Evolutionary conservation across 2,113 vertebrate species (phyloP).

Genomic region (Lichenostomus cassidix): DNA sequence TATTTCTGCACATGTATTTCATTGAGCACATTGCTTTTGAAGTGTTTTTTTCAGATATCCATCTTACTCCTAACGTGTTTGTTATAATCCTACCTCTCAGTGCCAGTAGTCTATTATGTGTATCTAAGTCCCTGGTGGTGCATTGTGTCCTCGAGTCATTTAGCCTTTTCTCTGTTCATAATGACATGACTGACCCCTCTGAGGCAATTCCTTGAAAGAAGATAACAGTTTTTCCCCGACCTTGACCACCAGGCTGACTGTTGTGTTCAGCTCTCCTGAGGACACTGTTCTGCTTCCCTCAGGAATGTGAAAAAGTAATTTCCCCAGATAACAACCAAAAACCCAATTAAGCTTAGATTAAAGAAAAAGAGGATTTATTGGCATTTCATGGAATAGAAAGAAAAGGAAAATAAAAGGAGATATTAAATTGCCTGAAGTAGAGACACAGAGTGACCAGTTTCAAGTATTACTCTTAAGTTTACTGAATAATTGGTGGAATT

Average conservation of each 20-base stretch:
- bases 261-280: conserved; percentile 30
- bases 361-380: conserved; percentile 64
- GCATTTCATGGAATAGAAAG: conserved; percentile 19
- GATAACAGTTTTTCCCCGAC: conserved; percentile 29
- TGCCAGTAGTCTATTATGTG: background rate
- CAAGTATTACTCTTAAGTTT: conserved; percentile 5
- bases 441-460: background rate
- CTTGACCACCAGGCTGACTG: conserved; percentile 14
- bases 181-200: background rate
- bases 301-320: conserved; percentile 56
- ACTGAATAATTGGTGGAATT: conserved; percentile 10
- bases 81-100: background rate
- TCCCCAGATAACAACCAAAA: conserved; percentile 59
- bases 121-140: background rate
- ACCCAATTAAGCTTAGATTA: conserved; percentile 66
- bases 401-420: conserved; percentile 43
- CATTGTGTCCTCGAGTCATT: background rate
- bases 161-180: background rate
- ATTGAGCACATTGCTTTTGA: background rate
- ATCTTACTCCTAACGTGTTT: background rate
- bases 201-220: background rate
- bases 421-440: conserved; percentile 58
- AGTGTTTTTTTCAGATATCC: background rate
- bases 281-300: conserved; percentile 24
- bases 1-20: background rate